Evolutionary conservation across 2,113 vertebrate species (phyloP).

Genomic region (Sinocyclocheilus maitianheensis): DNA sequence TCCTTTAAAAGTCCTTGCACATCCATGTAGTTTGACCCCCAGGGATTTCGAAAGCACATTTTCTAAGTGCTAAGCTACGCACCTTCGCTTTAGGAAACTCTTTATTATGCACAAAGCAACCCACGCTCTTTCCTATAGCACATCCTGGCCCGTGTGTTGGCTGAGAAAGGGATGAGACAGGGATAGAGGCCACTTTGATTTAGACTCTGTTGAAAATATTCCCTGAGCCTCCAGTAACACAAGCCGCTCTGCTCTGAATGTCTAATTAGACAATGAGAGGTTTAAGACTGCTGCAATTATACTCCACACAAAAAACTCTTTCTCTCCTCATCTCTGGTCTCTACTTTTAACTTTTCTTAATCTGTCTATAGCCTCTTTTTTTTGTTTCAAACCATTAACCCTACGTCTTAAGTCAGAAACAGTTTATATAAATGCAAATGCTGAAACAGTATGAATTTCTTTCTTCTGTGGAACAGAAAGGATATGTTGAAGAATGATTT

Average conservation of each 20-base stretch:
- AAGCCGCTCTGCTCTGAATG: constrained; percentile 60
- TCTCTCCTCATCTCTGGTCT: constrained; percentile 21
- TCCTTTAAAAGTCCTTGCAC: neutral
- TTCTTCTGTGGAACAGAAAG: too few relatives aligned
- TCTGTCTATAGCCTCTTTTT: neutral
- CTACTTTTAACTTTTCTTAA: neutral
- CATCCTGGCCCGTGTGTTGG: constrained; percentile 55
- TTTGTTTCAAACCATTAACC: neutral
- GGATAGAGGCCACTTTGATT: constrained; percentile 60
- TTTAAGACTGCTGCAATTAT: constrained; percentile 58
- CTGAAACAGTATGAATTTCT: too few relatives aligned
- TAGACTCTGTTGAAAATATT: constrained; percentile 63
- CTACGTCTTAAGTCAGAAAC: too few relatives aligned
- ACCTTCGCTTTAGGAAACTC: constrained; percentile 44
- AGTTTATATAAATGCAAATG: too few relatives aligned
- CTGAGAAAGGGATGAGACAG: constrained; percentile 26
- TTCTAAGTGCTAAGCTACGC: constrained; percentile 4
- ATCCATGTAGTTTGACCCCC: neutral
- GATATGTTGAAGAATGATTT: too few relatives aligned
- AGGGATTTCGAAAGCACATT: neutral
- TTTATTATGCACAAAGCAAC: constrained; percentile 52
- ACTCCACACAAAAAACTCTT: constrained; percentile 46
- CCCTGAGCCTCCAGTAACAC: constrained; percentile 56
- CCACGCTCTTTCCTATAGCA: constrained; percentile 53
- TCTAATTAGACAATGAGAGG: constrained; percentile 61